Evolutionary conservation across 2,797 vertebrate species (phyloP), one percentile per base, ranked within the genome.

Genomic region (Anolis apletophallus): DNA sequence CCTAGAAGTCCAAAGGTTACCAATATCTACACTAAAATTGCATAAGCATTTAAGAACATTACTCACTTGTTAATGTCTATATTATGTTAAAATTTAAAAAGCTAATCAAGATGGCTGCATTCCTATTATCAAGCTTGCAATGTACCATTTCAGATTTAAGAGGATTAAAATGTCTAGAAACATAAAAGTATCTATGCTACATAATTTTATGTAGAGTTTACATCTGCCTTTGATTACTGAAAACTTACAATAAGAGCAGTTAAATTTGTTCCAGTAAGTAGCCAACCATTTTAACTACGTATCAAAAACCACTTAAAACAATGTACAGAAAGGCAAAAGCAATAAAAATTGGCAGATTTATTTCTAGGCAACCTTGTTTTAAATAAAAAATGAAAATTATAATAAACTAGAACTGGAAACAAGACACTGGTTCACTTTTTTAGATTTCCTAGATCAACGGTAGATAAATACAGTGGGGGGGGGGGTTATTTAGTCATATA

Each of bases 131-230:
- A 76, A 75, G 29, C 13, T 52, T 36, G 68, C 17, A 83, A 87
- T 19, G 29, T 77, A 57, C 36, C n/a, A 88, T 84, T 59, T 67
- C 11, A 29, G 34, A 75, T 57, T 75, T 69, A 79, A 50, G 52
- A 89, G 80, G 80, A 90, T 89, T 3, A 84, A 59, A 77, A 0
- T 85, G 89, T 86, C 74, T 50, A 34, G 59, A 36, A 89, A 83
- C 61, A 85, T 0, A 85, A 16, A 0, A 72, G 14, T 0, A 29
- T 1, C 16, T 50, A 21, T 69, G 54, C 71, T 59, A 73, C 64
- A 59, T 73, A 34, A n/a, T 87, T 79, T 88, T 75, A 36, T 29
- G 61, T 8, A 54, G 32, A 21, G 71, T 80, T 78, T 88, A 83
- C 16, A 50, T 77, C 5, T 82, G 64, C 21, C 1, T 85, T 81